Conservation (phyloP, 2,797 vertebrate genomes). For the Taenioides sp. region DNA sequence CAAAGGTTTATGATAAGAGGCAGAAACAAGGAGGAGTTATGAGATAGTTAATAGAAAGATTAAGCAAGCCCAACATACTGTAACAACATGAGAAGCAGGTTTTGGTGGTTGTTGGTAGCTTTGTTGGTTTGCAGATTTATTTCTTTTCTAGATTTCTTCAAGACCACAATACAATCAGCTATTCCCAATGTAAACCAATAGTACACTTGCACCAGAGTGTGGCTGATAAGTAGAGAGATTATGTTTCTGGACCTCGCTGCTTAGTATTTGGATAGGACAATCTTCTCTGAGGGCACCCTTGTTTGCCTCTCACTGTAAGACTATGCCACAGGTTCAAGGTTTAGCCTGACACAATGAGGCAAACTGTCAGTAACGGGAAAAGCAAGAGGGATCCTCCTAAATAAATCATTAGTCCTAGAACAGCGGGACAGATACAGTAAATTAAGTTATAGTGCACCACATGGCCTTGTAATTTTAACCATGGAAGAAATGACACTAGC, state of each 20-base stretch:
- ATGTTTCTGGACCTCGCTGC: conserved; percentile 78
- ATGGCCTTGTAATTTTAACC: neutral
- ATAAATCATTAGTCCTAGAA: conserved; percentile 15
- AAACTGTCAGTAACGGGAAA: conserved; percentile 9
- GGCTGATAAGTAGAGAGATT: conserved; percentile 75
- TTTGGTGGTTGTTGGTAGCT: neutral
- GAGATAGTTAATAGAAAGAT: neutral
- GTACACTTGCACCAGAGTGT: conserved; percentile 54
- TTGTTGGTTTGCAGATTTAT: neutral
- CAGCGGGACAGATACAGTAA: conserved; percentile 1
- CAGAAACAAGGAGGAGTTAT: neutral
- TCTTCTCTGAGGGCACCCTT: conserved; percentile 79
- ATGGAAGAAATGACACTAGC: neutral
- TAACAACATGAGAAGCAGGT: neutral
- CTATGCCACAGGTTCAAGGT: neutral
- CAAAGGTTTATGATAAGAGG: conserved; percentile 1
- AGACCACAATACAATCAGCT: neutral
- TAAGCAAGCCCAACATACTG: too few relatives aligned
- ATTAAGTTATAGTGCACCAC: neutral
- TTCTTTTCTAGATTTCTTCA: neutral
- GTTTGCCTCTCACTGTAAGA: conserved; percentile 75
- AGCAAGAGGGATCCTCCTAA: conserved; percentile 13
- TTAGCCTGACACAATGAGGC: conserved; percentile 4
- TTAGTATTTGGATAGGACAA: conserved; percentile 70
- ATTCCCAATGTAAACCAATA: conserved; percentile 4